Evolutionary conservation across 2,888 invertebrate species (phyloP).

Genomic region (Tetranychus truncatus): DNA sequence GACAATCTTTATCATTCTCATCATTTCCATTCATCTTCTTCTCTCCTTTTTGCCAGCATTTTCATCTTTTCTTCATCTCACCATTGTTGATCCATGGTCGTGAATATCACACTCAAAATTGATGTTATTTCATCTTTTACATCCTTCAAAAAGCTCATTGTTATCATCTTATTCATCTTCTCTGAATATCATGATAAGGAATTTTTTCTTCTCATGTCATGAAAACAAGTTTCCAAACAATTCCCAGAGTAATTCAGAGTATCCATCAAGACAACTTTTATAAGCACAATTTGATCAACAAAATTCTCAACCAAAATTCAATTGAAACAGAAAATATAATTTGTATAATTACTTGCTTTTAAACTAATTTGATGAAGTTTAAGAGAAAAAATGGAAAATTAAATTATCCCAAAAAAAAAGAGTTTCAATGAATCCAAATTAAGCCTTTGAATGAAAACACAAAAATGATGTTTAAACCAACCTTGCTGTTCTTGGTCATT

Average conservation of each 20-base stretch:
- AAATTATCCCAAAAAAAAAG: background rate
- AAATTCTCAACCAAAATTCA: too few relatives aligned
- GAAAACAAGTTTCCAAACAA: too few relatives aligned
- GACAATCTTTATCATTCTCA: too few relatives aligned
- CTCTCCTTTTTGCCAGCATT: background rate
- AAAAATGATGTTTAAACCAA: background rate
- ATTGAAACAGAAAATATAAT: too few relatives aligned
- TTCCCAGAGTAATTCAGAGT: too few relatives aligned
- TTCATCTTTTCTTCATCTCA: background rate
- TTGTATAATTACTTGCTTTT: too few relatives aligned
- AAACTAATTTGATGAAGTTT: too few relatives aligned
- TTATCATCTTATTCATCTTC: background rate
- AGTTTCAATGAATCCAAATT: background rate
- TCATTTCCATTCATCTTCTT: background rate
- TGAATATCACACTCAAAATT: background rate
- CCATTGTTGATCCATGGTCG: background rate
- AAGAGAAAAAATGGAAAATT: too few relatives aligned
- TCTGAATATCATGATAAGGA: background rate
- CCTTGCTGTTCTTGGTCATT: background rate
- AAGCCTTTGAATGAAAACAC: background rate
- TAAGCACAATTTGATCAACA: too few relatives aligned
- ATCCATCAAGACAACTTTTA: too few relatives aligned
- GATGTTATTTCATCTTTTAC: background rate
- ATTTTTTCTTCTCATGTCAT: too few relatives aligned
- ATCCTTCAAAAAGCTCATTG: background rate